Evolutionary conservation across 1,140 invertebrate species (phyloP).

Genomic region (Drosophila melanogaster): DNA sequence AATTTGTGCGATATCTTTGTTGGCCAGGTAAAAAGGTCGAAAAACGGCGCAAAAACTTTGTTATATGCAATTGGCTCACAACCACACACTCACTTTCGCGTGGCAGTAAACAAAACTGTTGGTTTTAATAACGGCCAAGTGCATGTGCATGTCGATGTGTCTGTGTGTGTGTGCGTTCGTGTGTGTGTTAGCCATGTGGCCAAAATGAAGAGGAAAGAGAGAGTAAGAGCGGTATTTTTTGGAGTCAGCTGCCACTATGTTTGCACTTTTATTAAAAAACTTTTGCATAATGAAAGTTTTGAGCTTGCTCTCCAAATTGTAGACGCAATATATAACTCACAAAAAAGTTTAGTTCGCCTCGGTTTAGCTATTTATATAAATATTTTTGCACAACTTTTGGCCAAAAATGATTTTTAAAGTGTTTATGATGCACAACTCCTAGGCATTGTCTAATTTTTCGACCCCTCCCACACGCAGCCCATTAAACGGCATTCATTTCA

Average conservation of each 20-base stretch:
- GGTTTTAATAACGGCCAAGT: constrained; percentile 57
- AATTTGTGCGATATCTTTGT: constrained; percentile 11
- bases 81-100: not conserved
- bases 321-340: constrained; percentile 65
- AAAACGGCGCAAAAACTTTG: constrained; percentile 11
- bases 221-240: constrained; percentile 11
- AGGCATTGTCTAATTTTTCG: not conserved
- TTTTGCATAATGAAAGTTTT: constrained; percentile 81
- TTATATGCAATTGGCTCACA: constrained; percentile 11
- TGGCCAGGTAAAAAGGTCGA: constrained; percentile 4
- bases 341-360: constrained; percentile 50
- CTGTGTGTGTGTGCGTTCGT: constrained; percentile 20
- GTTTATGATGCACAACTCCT: constrained; percentile 19
- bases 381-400: constrained; percentile 55
- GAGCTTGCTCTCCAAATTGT: constrained; percentile 64
- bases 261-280: constrained; percentile 81
- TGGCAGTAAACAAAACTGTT: constrained; percentile 55
- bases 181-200: constrained; percentile 11
- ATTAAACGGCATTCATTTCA: constrained; percentile 46
- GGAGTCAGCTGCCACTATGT: constrained; percentile 50
- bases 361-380: constrained; percentile 68
- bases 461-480: not conserved
- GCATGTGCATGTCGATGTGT: constrained; percentile 27
- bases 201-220: not conserved
- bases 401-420: constrained; percentile 52